Conservation (phyloP, 2,113 vertebrate genomes). For the Gymnarchus niloticus region DNA sequence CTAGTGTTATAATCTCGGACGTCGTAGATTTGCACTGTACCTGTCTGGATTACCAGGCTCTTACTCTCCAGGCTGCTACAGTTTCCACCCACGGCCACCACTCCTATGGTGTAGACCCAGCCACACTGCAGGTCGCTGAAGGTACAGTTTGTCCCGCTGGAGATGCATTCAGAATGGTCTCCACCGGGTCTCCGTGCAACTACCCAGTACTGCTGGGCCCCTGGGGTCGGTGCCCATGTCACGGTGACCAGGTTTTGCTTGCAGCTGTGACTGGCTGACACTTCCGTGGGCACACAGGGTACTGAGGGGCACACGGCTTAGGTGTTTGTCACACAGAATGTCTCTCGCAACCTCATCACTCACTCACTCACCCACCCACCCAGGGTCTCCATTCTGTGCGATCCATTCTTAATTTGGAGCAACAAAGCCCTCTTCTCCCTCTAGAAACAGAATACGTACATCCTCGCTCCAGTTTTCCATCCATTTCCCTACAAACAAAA, state of each 20-base stretch:
- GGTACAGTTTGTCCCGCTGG: conserved; percentile 47
- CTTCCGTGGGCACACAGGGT: conserved; percentile 55
- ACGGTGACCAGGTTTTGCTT: conserved; percentile 39
- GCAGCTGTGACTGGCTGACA: conserved; percentile 45
- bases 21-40: conserved; percentile 22
- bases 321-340: too few relatives aligned
- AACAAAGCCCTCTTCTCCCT: neutral
- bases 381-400: neutral
- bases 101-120: conserved; percentile 49
- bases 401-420: neutral
- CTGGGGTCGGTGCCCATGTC: conserved; percentile 52
- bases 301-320: conserved; percentile 39
- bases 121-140: conserved; percentile 50
- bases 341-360: neutral
- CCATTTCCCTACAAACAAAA: too few relatives aligned
- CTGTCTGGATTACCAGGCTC: conserved; percentile 40
- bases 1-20: too few relatives aligned
- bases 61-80: conserved; percentile 52
- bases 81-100: conserved; percentile 41
- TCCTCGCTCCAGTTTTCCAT: neutral
- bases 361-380: neutral
- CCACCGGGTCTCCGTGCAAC: conserved; percentile 31
- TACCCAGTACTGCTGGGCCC: conserved; percentile 46
- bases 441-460: neutral
- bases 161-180: conserved; percentile 30